Base-by-base conservation (phyloP, 1,140 invertebrate species). In the Uloborus diversus region DNA sequence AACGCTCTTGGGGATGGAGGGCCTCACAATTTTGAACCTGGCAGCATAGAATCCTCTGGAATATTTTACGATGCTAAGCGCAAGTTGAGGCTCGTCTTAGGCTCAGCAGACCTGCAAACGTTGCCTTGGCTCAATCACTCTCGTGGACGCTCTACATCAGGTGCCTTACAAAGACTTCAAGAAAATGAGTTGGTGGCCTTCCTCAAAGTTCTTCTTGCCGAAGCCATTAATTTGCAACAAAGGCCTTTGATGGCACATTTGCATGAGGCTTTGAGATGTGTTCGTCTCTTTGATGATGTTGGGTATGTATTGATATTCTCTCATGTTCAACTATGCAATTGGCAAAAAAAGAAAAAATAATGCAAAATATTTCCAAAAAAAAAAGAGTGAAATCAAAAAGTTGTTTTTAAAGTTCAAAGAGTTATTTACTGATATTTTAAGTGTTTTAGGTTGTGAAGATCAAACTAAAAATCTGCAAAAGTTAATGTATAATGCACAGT, bases 61-160 rank as follows among this genome's bases (percentile, higher is more conserved):
- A 89, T 91, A 27, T 96, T 97, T 85, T 87, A 90, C 64, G 94
- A 95, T 87, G 94, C 96, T 35, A 98, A 98, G 86, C 91, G 94
- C 80, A 98, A 98, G 86, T 88, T 99, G 42, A 90, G 97, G 49
- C 90, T 95, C 76, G 96, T 99, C 32, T 89, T 99, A 4, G 96
- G 95, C 80, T 94, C 92, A 71, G 91, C 92, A 4, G 93, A 94
- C 85, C 86, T 94, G 73, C 82, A 83, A 25, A 83, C 71, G 33
- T n/a, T 84, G 3, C 81, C 82, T 37, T 81, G 81, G 59, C 80
- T 81, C 27, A 81, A 65, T 3, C 49, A 71, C 32, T 73, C 82
- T 14, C n/a, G 73, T 17, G 28, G 65, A 64, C 33, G 65, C 11
- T 42, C 68, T 47, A 80, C 80, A 25, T 65, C 73, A 81, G 71